Evolutionary conservation across 2,888 invertebrate species (phyloP), one percentile per base, ranked within the genome.

Genomic region (Clanis bilineata): DNA sequence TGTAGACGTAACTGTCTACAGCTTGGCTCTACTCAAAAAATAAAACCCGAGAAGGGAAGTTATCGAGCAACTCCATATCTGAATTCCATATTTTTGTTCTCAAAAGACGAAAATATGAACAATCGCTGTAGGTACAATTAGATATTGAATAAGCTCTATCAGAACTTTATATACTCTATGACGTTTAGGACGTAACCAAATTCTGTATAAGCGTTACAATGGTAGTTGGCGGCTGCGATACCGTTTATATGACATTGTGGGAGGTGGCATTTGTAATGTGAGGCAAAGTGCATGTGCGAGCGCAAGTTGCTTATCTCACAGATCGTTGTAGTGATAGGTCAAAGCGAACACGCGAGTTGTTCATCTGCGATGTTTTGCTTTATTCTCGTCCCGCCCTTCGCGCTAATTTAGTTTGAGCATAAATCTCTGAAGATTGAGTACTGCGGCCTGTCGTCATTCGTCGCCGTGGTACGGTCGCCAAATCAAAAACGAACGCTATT

Each of bases 401-500:
- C 73, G 78, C 79, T 82, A 80, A 82, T 81, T 80, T 74, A 76
- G 71, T 70, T 60, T 68, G 71, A 70, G 74, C 73, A 80, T 84
- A 82, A 83, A 83, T 82, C 81, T 83, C 62, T 60, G 69, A 73
- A 79, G 67, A 71, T 73, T 72, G 69, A 72, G 71, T 74, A 65
- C 66, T 69, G 73, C 63, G 70, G 70, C 76, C 70, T 82, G 83
- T 82, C 78, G 76, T 77, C 78, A 85, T 86, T 83, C 81, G 82
- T 86, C 82, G 80, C 82, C 68, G 83, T 77, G 74, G 75, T 75
- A 72, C 73, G 73, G 66, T 72, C 72, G 69, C 72, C 70, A 67
- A 68, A 78, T 83, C 80, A 86, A 86, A 88, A 86, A 82, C 82
- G 83, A 87, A 86, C 87, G 86, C 87, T 89, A 85, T 89, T 85